Conservation (phyloP, 2,113 vertebrate genomes). For the Protomyctophum bolini region DNA sequence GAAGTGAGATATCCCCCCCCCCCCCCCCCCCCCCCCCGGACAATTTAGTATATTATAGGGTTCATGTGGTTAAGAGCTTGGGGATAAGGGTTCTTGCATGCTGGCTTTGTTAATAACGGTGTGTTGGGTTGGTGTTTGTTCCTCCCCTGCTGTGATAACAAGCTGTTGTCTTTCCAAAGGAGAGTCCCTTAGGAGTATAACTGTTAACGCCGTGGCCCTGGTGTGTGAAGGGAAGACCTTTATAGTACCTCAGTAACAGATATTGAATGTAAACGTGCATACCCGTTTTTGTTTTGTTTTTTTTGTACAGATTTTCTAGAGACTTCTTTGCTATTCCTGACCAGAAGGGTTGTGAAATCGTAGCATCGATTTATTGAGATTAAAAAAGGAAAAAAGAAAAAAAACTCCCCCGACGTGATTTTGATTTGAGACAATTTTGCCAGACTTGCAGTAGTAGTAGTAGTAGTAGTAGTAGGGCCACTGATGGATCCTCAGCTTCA, state of each 20-base stretch:
- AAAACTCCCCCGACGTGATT: conserved; percentile 32
- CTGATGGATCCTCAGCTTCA: conserved; percentile 63
- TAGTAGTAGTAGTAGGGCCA: conserved; percentile 3
- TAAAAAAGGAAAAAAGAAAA: conserved; percentile 3
- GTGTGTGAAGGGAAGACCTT: conserved; percentile 80
- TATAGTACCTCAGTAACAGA: conserved; percentile 88
- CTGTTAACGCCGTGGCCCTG: conserved; percentile 76
- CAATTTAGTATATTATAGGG: too few species aligned
- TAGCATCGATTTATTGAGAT: conserved; percentile 67
- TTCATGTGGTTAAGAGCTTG: background rate
- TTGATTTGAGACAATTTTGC: conserved; percentile 51
- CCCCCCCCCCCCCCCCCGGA: too few species aligned
- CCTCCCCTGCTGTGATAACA: conserved; percentile 58
- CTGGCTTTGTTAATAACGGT: conserved; percentile 44
- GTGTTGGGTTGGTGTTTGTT: conserved; percentile 19
- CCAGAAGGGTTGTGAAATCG: conserved; percentile 70
- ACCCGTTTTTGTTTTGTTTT: conserved; percentile 58
- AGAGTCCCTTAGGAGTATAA: conserved; percentile 68
- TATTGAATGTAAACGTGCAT: conserved; percentile 87
- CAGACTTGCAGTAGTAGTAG: conserved; percentile 30
- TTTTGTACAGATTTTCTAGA: conserved; percentile 83
- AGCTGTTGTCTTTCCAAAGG: conserved; percentile 76
- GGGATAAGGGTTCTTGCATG: conserved; percentile 56
- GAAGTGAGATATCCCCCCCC: too few species aligned
- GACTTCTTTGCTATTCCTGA: conserved; percentile 73